Evolutionary conservation across 2,797 vertebrate species (phyloP), one percentile per base, ranked within the genome.

Genomic region (Gambusia yucatana): DNA sequence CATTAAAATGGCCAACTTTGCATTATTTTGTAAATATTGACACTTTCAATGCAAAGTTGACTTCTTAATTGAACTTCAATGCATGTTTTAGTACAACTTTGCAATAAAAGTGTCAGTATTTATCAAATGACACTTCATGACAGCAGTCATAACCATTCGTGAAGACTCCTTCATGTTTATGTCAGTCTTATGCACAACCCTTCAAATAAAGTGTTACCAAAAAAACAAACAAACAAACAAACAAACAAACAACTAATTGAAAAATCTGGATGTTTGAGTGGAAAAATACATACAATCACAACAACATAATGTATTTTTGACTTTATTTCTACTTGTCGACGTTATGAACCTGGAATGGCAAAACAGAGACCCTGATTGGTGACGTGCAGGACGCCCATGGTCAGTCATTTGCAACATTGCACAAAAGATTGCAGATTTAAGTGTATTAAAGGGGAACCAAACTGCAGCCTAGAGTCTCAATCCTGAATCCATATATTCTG

Each of bases 381-480:
- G 77, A 30, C 33, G 82, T 73, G 82, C 39, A 3, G 22, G 8
- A 50, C 3, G 8, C 61, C 72, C 13, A 25, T 9, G 87, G 72
- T 78, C 76, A 22, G 41, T 91, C 39, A 90, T 91, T 90, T 88
- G 61, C 72, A 46, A 30, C 48, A 70, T 69, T 63, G n/a, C 77
- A 59, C 1, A 16, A 43, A 65, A 57, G 67, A 43, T 81, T 82
- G 72, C 71, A 83, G 81, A 80, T 33, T 81, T 73, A 74, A 87
- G 78, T 82, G 92, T 10, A 57, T 33, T 30, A 11, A 41, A 16
- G 30, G 3, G 36, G 3, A 41, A 67, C 36, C 39, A 67, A 67
- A 41, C 36, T 67, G 63, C 33, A 36, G 36, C 36, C 39, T 25
- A 1, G 63, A 11, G 36, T 41, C 63, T 67, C 9, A 9, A 25